Evolutionary conservation across 2,797 vertebrate genomes (phyloP).

Genomic region (Falco biarmicus): DNA sequence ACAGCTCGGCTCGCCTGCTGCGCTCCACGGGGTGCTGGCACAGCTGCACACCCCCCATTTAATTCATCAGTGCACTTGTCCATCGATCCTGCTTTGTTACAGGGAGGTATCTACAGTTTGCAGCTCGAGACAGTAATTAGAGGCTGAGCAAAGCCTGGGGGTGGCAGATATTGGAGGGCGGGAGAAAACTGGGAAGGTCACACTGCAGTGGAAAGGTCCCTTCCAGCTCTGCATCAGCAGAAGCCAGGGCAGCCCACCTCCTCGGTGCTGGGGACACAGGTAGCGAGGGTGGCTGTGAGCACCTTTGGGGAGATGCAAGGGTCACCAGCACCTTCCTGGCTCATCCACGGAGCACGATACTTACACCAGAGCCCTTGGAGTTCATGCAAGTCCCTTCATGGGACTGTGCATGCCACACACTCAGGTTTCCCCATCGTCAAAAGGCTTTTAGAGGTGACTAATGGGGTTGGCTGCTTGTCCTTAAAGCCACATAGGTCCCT

Average conservation of each 20-base stretch:
- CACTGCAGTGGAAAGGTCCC: neutral
- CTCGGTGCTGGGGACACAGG: neutral
- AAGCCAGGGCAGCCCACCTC: neutral
- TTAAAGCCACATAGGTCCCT: accelerated
- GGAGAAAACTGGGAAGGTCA: neutral
- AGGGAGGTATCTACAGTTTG: neutral
- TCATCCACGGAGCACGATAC: accelerated
- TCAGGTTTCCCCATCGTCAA: neutral
- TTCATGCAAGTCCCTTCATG: accelerated
- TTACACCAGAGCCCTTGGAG: neutral
- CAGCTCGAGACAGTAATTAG: neutral
- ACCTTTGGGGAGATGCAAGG: neutral
- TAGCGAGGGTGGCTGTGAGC: neutral
- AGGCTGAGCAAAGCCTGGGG: neutral
- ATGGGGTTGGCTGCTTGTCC: accelerated
- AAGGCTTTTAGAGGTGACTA: neutral
- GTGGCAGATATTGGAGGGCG: neutral
- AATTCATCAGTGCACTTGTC: neutral
- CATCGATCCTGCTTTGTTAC: neutral
- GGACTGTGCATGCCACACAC: neutral
- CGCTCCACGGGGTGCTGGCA: neutral
- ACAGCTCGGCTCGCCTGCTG: accelerated
- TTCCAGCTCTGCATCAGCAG: neutral
- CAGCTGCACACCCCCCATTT: neutral
- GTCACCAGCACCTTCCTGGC: neutral